Evolutionary conservation across 2,797 vertebrate genomes (phyloP), one percentile per base, ranked within the genome.

Genomic region (Alca torda): DNA sequence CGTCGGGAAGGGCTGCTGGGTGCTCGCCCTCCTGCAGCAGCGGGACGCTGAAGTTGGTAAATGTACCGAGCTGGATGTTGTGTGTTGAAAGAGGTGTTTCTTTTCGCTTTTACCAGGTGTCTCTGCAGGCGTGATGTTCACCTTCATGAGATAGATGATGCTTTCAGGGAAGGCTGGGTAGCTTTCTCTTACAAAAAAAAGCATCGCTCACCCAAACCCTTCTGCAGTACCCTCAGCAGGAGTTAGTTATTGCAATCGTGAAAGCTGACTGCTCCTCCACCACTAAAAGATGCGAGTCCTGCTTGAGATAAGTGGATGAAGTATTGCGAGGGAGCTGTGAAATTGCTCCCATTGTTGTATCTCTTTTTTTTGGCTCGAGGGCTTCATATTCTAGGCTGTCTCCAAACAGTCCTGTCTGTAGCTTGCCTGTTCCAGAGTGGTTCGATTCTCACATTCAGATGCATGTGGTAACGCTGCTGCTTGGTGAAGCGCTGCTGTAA

Each of bases 181-280:
- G 21, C 19, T 77, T 89, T 63, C 23, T 43, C 24, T 57, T 35
- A 10, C 18, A 9, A 67, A 21, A 63, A 24, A 17, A 39, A 39
- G 10, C 35, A 14, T 16, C 5, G 3, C 46, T 28, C 14, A 24
- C 4, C 1, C 63, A 28, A 56, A 9, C 2, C 16, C 18, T 43
- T 25, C n/a, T 8, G 69, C 1, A 0, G 28, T 18, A 4, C 46
- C 48, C 50, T 39, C 53, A 16, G 43, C 60, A 56, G 76, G 79
- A 41, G 17, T 35, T 59, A 41, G 17, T 39, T 65, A 24, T 5
- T 57, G 51, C 48, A 9, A 6, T 7, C 11, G 4, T 1, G 48
- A 57, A 30, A 45, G 45, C 19, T 85, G 10, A 1, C 30, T 7
- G 0, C 43, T 48, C 48, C 30, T 0, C 50, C 3, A 2, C 20